Evolutionary conservation across 1,140 invertebrate genomes (phyloP).

Genomic region (Apolygus lucorum): DNA sequence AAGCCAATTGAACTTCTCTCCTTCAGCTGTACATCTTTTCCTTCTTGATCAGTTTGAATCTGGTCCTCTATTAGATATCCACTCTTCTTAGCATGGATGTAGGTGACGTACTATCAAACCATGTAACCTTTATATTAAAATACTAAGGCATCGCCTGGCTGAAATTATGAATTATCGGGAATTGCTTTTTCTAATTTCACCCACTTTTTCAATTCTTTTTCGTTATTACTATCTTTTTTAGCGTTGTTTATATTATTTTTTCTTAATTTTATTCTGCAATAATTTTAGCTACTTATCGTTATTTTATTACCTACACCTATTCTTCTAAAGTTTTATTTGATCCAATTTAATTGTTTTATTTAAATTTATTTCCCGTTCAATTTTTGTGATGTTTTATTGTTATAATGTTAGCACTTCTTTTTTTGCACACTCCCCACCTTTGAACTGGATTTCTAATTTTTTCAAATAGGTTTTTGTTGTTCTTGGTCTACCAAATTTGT

Average conservation of each 20-base stretch:
- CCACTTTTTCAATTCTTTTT: background rate
- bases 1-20: background rate
- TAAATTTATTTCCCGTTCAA: no score
- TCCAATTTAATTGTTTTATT: no score
- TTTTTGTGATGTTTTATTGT: no score
- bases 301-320: no score
- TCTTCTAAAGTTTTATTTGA: no score
- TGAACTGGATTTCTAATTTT: no score
- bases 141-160: constrained; percentile 22
- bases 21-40: background rate
- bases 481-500: no score
- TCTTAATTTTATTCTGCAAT: no score
- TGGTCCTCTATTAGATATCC: background rate
- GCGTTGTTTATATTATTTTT: background rate
- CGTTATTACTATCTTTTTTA: background rate
- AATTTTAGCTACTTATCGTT: no score
- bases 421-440: no score
- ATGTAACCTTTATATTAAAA: constrained; percentile 10
- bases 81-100: constrained; percentile 25
- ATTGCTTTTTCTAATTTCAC: background rate
- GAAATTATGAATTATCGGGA: constrained; percentile 1
- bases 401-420: no score
- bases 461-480: no score
- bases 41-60: background rate
- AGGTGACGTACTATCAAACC: constrained; percentile 30